Percentiles rank a stretch among this genome's conserved stretches.
phyloP scores from a whole-genome alignment of 2,797 vertebrate species.

The Lepilemur septentrionalis region DNA sequence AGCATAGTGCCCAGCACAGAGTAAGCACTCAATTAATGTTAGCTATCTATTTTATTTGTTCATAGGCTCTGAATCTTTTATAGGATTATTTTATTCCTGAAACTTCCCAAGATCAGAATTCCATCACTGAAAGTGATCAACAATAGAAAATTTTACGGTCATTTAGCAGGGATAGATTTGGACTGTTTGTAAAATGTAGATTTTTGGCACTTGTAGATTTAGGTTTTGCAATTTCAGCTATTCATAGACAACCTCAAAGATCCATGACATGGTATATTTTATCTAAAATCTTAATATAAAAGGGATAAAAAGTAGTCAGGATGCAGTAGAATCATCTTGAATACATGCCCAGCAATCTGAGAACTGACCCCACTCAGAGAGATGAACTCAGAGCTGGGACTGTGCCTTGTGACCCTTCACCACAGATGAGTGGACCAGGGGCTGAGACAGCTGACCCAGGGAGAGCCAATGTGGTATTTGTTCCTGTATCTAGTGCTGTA shows the following conservation, averaged over 20 bases:
- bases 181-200: not conserved
- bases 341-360: not conserved
- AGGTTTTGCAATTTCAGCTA: slow-evolving; percentile 8
- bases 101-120: not conserved
- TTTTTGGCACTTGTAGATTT: not conserved
- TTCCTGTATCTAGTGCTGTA: not conserved
- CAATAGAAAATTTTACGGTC: not conserved
- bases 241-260: not conserved
- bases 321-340: not conserved
- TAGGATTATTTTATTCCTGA: slow-evolving; percentile 4
- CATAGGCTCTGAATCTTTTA: not conserved
- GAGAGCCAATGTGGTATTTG: not conserved
- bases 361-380: not conserved
- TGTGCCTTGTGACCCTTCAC: not conserved
- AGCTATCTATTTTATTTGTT: not conserved
- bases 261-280: not conserved
- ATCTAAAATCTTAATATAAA: not conserved
- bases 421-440: not conserved
- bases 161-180: not conserved
- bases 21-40: not conserved
- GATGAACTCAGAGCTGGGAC: not conserved
- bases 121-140: not conserved
- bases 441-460: not conserved
- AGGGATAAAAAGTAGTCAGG: not conserved
- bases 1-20: not conserved